phyloP scores from a whole-genome alignment of 2,888 invertebrate species.

The Cephus pygmeus region DNA sequence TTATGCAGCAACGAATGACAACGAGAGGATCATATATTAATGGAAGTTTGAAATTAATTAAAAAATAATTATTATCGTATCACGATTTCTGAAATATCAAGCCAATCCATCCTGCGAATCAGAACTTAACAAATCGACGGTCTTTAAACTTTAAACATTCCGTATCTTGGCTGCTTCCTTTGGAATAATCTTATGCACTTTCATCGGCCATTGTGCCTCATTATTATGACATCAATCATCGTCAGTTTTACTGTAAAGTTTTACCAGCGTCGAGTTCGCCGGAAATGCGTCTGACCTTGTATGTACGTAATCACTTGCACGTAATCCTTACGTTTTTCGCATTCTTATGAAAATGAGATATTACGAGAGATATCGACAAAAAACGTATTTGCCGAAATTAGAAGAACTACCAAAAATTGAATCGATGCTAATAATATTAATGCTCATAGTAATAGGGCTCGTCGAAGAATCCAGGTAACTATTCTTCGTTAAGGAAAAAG shows the following conservation, averaged over 20 bases:
- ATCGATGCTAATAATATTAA: not conserved
- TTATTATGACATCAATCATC: not conserved
- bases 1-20: no score
- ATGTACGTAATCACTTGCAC: not conserved
- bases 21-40: not conserved
- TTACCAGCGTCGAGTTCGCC: not conserved
- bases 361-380: not conserved
- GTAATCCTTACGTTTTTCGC: not conserved
- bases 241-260: not conserved
- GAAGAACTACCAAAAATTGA: not conserved
- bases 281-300: not conserved
- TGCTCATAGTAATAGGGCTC: not conserved
- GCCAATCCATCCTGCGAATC: no score
- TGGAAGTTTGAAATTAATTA: not conserved
- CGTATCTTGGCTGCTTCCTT: not conserved
- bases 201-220: not conserved
- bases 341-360: not conserved
- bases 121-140: no score
- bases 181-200: not conserved
- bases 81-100: no score
- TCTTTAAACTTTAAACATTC: not conserved
- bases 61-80: not conserved
- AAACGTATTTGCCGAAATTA: not conserved
- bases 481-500: not conserved
- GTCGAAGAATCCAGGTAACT: not conserved